These are phyloP conservation scores for Phycodurus eques DNA, from an alignment of 2,113 vertebrate species.

Conservation along the genomic window DNA sequence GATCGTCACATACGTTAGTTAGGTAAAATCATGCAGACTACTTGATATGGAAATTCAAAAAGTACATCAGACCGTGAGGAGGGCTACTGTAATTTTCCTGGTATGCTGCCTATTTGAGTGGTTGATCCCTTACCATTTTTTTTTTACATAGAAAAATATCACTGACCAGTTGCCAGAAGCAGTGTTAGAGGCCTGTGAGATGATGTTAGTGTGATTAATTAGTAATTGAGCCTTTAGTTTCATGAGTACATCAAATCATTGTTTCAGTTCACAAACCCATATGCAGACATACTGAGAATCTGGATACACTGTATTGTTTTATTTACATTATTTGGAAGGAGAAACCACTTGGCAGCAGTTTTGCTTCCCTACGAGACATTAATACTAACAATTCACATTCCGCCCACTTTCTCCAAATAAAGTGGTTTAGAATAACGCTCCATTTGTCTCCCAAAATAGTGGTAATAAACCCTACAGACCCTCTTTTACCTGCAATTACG, in stretches of 20 bases:
- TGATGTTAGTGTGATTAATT: background rate
- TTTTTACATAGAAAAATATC: too few species aligned
- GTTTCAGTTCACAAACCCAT: background rate
- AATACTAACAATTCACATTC: background rate
- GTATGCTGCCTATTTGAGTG: too few species aligned
- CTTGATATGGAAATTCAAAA: background rate
- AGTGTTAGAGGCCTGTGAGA: background rate
- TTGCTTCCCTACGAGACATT: background rate
- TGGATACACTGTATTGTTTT: background rate
- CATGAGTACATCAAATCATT: background rate
- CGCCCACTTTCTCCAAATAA: conserved; percentile 1
- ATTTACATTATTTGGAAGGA: background rate
- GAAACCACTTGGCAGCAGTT: background rate
- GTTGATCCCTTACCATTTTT: background rate
- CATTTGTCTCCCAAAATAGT: conserved; percentile 8
- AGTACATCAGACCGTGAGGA: too few species aligned
- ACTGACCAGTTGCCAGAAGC: background rate
- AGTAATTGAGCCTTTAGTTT: background rate
- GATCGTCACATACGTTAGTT: background rate
- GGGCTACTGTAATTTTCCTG: too few species aligned
- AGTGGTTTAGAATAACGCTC: conserved; percentile 7
- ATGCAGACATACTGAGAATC: background rate
- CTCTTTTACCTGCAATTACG: background rate
- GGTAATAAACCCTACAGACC: conserved; percentile 11
- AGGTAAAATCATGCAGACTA: background rate